phyloP scores from a whole-genome alignment of 2,888 invertebrate genomes.

The Drosophila lutescens region DNA sequence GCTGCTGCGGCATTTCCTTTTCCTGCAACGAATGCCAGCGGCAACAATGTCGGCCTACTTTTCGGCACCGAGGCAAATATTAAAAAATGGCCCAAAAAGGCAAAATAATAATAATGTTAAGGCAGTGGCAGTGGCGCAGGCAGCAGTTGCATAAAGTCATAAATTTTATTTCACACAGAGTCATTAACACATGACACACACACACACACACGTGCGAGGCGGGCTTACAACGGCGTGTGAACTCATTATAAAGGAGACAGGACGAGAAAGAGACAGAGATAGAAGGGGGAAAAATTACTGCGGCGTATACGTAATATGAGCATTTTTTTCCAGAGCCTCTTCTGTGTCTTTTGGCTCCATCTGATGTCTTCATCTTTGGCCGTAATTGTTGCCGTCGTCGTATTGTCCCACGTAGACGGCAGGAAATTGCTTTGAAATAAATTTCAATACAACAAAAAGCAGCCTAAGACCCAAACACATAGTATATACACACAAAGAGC shows the following conservation, averaged over 20 bases:
- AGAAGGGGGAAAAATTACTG: conserved; percentile 63
- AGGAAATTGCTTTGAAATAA: conserved; percentile 79
- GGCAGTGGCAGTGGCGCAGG: conserved; percentile 39
- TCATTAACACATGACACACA: conserved; percentile 77
- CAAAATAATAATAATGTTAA: conserved; percentile 51
- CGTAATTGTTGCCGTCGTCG: conserved; percentile 68
- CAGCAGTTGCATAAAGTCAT: conserved; percentile 79
- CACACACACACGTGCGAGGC: conserved; percentile 31
- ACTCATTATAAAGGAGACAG: conserved; percentile 72
- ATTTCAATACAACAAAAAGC: conserved; percentile 76
- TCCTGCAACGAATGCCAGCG: conserved; percentile 71
- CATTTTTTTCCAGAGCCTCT: conserved; percentile 56
- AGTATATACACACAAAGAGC: conserved; percentile 13
- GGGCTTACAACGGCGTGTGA: conserved; percentile 56
- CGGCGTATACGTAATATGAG: conserved; percentile 71
- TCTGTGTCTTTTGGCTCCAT: conserved; percentile 34
- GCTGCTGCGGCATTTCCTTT: conserved; percentile 74
- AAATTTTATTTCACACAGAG: conserved; percentile 79
- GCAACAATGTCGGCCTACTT: conserved; percentile 80
- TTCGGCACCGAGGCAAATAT: conserved; percentile 69
- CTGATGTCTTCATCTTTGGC: conserved; percentile 76
- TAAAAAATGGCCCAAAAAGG: conserved; percentile 67
- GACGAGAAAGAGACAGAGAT: not conserved
- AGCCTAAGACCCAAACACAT: conserved; percentile 36
- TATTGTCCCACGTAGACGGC: conserved; percentile 70